Conservation (phyloP, 2,113 vertebrate genomes). For the Chamaetylas fuelleborni region DNA sequence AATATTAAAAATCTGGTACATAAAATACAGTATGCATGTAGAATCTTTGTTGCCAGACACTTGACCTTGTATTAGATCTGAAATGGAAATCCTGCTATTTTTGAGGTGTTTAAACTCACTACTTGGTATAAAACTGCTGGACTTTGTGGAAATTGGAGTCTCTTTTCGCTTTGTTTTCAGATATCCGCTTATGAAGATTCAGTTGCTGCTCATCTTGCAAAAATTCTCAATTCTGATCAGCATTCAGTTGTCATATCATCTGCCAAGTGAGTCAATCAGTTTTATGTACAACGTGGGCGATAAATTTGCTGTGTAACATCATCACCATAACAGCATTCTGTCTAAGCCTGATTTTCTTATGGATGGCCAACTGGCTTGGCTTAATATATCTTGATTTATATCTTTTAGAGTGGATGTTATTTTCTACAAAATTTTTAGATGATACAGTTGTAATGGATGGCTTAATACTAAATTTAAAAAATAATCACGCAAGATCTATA, state of each 20-base stretch:
- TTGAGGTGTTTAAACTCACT: background rate
- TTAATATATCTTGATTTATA: background rate
- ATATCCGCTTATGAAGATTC: slow-evolving; percentile 95
- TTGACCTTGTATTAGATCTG: background rate
- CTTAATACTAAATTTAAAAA: background rate
- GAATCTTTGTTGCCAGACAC: background rate
- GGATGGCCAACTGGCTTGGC: background rate
- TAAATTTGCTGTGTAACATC: background rate
- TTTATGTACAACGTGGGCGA: background rate
- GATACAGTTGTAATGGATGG: background rate
- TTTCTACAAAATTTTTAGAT: background rate
- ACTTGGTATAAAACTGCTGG: background rate
- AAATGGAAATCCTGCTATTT: background rate
- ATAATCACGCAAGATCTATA: background rate
- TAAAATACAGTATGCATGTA: background rate
- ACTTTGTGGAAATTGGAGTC: background rate
- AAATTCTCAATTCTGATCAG: slow-evolving; percentile 97
- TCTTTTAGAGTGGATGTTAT: background rate
- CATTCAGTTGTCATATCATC: slow-evolving; percentile 93
- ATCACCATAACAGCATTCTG: background rate
- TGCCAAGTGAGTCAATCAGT: slow-evolving; percentile 84
- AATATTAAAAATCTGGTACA: background rate
- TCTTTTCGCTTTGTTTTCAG: slow-evolving; percentile 71
- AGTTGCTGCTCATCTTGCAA: slow-evolving; percentile 91
- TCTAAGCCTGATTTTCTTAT: background rate